Evolutionary conservation across 2,113 vertebrate genomes (phyloP).

Genomic region (Neodon shergylaensis): DNA sequence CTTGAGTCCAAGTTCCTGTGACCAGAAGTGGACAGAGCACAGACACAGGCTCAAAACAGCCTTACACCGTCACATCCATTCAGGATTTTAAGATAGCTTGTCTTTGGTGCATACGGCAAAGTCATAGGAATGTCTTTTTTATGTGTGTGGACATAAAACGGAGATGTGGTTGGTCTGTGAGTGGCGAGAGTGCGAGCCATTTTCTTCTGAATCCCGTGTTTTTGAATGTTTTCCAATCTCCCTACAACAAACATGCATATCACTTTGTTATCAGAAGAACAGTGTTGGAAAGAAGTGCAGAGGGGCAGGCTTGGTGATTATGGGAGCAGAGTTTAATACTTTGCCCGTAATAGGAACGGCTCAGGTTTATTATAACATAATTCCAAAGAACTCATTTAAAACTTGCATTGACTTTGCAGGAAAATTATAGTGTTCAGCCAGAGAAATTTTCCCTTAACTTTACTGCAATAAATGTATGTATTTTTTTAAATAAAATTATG

Average conservation of each 20-base stretch:
- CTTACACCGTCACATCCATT: background rate
- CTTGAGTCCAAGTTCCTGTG: no score
- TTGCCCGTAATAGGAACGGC: background rate
- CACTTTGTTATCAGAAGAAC: conserved; percentile 19
- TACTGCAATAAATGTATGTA: conserved; percentile 26
- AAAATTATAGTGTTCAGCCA: conserved; percentile 39
- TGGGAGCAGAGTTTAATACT: conserved; percentile 1
- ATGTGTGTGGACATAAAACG: background rate
- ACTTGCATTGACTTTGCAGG: conserved; percentile 25
- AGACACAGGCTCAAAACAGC: background rate
- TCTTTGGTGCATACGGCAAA: background rate
- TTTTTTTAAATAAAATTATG: conserved; percentile 43
- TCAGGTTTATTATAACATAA: conserved; percentile 2
- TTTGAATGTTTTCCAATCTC: conserved; percentile 12
- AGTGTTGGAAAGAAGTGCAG: background rate
- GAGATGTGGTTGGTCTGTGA: background rate
- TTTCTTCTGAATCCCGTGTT: background rate
- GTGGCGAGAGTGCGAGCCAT: background rate
- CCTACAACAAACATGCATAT: background rate
- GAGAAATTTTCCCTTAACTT: conserved; percentile 49
- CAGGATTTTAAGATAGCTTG: background rate
- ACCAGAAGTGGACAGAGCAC: background rate
- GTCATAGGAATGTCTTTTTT: background rate
- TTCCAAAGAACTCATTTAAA: conserved; percentile 58
- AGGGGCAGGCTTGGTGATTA: background rate